Conservation (phyloP, 1,140 invertebrate species). For the Drosophila nigrodunni region DNA sequence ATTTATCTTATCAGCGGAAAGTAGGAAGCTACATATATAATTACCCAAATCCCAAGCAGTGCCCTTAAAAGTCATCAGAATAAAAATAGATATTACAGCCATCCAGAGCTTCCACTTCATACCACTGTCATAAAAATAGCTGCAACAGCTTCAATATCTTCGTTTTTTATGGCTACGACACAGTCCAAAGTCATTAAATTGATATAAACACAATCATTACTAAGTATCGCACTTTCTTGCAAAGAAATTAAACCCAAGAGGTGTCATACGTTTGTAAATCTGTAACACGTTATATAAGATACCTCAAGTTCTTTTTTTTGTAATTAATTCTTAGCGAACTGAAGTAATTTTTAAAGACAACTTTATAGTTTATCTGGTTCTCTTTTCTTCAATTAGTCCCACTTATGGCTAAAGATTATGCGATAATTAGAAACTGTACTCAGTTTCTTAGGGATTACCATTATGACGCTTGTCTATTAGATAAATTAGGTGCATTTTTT, state of each 20-base stretch:
- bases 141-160: constrained; percentile 15
- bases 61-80: constrained; percentile 7
- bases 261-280: constrained; percentile 7
- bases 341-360: not conserved
- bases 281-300: not conserved
- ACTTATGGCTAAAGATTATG: too few relatives aligned
- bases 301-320: not conserved
- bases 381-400: too few relatives aligned
- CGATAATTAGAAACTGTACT: too few relatives aligned
- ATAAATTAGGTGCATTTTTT: too few relatives aligned
- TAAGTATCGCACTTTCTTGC: not conserved
- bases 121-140: constrained; percentile 39
- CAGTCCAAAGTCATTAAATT: constrained; percentile 39
- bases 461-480: too few relatives aligned
- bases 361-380: too few relatives aligned
- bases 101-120: not conserved
- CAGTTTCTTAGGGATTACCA: too few relatives aligned
- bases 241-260: constrained; percentile 22
- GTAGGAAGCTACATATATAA: not conserved
- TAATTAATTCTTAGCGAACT: not conserved
- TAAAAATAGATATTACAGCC: constrained; percentile 6
- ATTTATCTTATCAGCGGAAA: not conserved
- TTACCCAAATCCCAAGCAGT: not conserved
- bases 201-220: constrained; percentile 37
- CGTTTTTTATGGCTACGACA: constrained; percentile 26